These are phyloP conservation scores for Solea senegalensis DNA, from an alignment of 2,113 vertebrate genomes.

Conservation along the genomic window DNA sequence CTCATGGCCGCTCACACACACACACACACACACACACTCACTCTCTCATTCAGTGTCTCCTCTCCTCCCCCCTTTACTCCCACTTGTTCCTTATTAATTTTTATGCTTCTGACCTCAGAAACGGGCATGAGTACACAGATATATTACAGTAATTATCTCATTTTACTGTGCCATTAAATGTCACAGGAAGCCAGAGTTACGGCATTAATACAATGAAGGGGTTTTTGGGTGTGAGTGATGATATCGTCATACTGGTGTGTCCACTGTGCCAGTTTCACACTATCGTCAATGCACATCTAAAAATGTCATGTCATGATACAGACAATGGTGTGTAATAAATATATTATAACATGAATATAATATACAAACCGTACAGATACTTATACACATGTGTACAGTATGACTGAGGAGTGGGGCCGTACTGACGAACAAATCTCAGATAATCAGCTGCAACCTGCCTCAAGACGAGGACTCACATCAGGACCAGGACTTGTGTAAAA, in stretches of 20 bases:
- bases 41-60: conserved; percentile 58
- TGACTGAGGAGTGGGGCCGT: no score
- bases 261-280: no score
- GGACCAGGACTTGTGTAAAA: no score
- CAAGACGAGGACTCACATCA: no score
- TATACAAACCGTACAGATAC: no score
- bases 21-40: conserved; percentile 20
- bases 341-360: no score
- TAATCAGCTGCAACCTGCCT: no score
- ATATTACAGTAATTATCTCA: conserved; percentile 85
- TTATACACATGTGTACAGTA: no score
- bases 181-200: conserved; percentile 80
- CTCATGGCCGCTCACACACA: conserved; percentile 16
- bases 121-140: conserved; percentile 83
- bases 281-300: no score
- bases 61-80: conserved; percentile 55
- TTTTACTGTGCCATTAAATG: conserved; percentile 84
- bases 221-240: conserved; percentile 71
- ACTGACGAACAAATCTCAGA: no score
- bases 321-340: no score
- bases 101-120: conserved; percentile 80
- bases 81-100: conserved; percentile 80
- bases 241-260: conserved; percentile 68
- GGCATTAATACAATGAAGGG: conserved; percentile 83
- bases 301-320: no score